A percentile compares a stretch with the other conserved stretches of the same genome.
Conservation (phyloP, 2,113 vertebrate genomes). For the Protobothrops mucrosquamatus region DNA sequence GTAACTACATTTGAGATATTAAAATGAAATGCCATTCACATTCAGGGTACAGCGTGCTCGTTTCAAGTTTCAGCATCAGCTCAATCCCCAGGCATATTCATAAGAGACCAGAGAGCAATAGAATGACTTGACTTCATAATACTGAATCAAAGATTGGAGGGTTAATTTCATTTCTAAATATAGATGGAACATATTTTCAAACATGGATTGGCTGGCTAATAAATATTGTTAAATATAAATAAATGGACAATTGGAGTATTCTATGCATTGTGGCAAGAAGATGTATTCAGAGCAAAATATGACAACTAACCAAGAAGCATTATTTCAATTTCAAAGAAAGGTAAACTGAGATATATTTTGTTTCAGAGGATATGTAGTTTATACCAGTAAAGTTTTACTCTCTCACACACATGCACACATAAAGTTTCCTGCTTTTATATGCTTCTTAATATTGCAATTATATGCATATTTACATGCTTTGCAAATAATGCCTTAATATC, state of each 20-base stretch:
- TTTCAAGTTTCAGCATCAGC: not conserved
- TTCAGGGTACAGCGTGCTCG: not conserved
- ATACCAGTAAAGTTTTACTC: not conserved
- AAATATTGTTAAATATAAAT: not conserved
- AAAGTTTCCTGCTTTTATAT: not conserved
- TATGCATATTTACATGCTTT: not conserved
- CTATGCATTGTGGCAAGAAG: not conserved
- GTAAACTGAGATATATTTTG: not conserved
- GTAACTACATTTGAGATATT: not conserved
- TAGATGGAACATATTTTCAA: not conserved
- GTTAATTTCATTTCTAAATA: not conserved
- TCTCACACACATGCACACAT: not conserved
- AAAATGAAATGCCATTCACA: not conserved
- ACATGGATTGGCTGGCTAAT: not conserved
- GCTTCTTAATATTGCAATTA: not conserved
- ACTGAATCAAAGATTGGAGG: not conserved
- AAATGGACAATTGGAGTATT: not conserved
- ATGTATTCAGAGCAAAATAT: not conserved
- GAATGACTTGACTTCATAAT: not conserved
- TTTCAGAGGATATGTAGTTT: not conserved
- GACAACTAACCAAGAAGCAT: not conserved
- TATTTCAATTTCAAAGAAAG: not conserved
- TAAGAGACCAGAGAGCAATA: not conserved
- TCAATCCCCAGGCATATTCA: not conserved
- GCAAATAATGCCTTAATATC: not conserved